These are phyloP conservation scores for Tanypteryx hageni DNA, from an alignment of 2,888 invertebrate species.

Conservation along the genomic window DNA sequence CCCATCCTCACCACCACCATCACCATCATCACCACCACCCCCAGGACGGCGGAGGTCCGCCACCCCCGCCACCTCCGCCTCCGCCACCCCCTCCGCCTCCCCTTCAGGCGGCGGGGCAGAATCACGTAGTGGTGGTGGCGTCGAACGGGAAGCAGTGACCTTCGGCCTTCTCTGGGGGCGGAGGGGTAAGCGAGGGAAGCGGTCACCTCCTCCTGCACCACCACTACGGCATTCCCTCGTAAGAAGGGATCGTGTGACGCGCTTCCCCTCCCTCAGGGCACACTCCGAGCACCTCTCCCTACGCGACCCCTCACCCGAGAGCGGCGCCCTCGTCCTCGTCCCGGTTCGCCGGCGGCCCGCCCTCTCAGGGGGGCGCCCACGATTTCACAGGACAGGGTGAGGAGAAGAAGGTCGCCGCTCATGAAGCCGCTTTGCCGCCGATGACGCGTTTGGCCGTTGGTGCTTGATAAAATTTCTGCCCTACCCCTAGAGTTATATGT, in stretches of 20 bases:
- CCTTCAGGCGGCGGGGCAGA: slow-evolving; percentile 76
- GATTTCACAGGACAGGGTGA: neutral
- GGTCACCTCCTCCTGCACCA: slow-evolving; percentile 73
- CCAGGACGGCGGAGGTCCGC: slow-evolving; percentile 66
- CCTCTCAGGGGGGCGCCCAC: neutral
- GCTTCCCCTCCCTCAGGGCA: neutral
- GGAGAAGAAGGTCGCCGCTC: too few relatives aligned
- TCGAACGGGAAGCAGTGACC: slow-evolving; percentile 87
- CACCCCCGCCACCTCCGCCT: slow-evolving; percentile 46
- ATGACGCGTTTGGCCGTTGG: neutral
- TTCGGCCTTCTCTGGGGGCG: slow-evolving; percentile 87
- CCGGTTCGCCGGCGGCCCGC: neutral
- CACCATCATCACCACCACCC: slow-evolving; percentile 78
- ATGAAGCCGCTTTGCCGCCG: neutral
- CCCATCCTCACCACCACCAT: slow-evolving; percentile 75
- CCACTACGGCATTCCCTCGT: slow-evolving; percentile 74
- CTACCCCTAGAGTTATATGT: neutral
- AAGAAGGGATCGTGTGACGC: slow-evolving; percentile 66
- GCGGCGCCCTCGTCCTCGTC: neutral
- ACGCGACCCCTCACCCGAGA: neutral
- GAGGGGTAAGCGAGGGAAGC: slow-evolving; percentile 66
- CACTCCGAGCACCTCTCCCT: neutral
- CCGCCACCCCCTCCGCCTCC: slow-evolving; percentile 55
- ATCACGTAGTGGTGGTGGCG: slow-evolving; percentile 78
- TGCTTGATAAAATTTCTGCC: neutral